These are phyloP conservation scores for Chromis chromis DNA, from an alignment of 2,797 vertebrate genomes.

Conservation along the genomic window DNA sequence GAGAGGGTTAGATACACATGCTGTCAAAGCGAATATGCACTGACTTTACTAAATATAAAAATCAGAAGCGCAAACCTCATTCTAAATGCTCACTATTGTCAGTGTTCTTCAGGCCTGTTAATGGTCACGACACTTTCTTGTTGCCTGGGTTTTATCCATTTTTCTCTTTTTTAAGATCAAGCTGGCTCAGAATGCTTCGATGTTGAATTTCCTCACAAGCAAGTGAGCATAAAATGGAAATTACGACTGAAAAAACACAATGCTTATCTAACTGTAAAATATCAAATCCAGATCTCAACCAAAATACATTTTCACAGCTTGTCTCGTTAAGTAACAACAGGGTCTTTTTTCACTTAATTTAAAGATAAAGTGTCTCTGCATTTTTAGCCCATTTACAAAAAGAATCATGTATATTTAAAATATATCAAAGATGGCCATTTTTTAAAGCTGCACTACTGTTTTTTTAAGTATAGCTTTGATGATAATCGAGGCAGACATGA, in stretches of 20 bases:
- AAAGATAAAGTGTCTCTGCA: background rate
- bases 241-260: too few relatives aligned
- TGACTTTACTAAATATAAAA: background rate
- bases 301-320: background rate
- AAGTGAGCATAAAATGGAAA: too few relatives aligned
- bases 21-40: constrained; percentile 22
- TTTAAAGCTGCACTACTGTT: background rate
- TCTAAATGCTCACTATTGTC: background rate
- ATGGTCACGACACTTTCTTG: background rate
- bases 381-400: constrained; percentile 11
- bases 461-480: constrained; percentile 26
- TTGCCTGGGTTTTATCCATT: background rate
- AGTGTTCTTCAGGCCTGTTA: background rate
- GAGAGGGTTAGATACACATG: constrained; percentile 15
- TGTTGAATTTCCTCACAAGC: background rate
- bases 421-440: constrained; percentile 4
- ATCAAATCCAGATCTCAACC: background rate
- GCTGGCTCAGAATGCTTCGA: background rate
- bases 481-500: constrained; percentile 38
- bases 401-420: constrained; percentile 3
- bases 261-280: background rate
- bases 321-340: too few relatives aligned
- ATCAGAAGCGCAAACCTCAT: background rate
- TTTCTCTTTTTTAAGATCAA: background rate
- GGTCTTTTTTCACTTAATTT: background rate